Base-by-base conservation (phyloP, 2,113 vertebrate species). In the Chascanopsetta lugubris region DNA sequence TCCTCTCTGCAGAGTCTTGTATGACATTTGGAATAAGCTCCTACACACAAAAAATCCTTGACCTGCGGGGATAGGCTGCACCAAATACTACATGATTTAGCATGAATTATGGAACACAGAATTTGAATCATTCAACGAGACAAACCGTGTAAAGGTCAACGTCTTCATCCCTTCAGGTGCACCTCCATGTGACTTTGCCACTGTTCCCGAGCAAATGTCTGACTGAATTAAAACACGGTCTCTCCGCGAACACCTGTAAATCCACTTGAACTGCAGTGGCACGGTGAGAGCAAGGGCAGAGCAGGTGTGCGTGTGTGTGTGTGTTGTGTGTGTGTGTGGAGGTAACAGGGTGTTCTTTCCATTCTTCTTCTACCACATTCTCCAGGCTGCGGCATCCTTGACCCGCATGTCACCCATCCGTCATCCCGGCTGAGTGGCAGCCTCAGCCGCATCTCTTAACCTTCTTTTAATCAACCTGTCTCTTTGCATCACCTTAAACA, bases 381-480 rank as follows among this genome's bases (percentile, higher is more conserved):
- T 66, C 82, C 71, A 56, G 36, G 53, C 54, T 47, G 55, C 67
- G 49, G 72, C 78, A 81, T 72, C 83, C 87, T 82, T 88, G 88
- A 90, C 86, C 85, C 25, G 74, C 71, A 75, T 75, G 82, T 89
- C 85, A 87, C 70, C 72, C 21, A 84, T 86, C 79, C 60, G 26
- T 91, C 89, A 87, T 42, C 20, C 40, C 9, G 69, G 76, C 78
- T 88, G 89, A 91, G 70, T 85, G 91, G 89, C 87, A 56, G 86
- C 50, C 62, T 60, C 62, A 18, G 71, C n/a, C 49, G 25, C 85
- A 88, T 89, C 87, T 81, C 85, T 85, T 87, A 90, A 88, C 89
- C 89, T 88, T 80, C 86, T 89, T 87, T 90, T 93, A 92, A 93
- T 93, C 90, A 90, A 88, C 87, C 87, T 89, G 90, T 92, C 92